Conservation (phyloP, 1,140 invertebrate species). For the Saccostrea echinata region DNA sequence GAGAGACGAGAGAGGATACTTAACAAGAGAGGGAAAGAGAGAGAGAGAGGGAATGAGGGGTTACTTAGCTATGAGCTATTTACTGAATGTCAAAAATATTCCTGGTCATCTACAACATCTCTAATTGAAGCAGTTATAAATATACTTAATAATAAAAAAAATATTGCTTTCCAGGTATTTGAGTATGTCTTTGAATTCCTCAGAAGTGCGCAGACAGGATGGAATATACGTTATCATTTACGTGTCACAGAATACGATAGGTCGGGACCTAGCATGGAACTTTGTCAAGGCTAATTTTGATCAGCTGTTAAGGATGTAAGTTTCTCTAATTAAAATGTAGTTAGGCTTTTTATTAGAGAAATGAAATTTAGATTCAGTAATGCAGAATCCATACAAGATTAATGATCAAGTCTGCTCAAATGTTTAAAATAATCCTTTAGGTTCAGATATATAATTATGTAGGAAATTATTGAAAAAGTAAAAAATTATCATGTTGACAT, state of each 20-base stretch:
- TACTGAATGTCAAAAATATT: too few species aligned
- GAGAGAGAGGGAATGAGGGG: background rate
- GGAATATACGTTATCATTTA: slow-evolving; percentile 86
- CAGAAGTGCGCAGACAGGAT: slow-evolving; percentile 86
- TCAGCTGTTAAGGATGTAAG: slow-evolving; percentile 13
- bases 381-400: background rate
- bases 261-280: slow-evolving; percentile 87
- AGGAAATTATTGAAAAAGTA: too few species aligned
- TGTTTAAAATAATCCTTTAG: too few species aligned
- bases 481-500: too few species aligned
- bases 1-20: too few species aligned
- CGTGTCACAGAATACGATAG: slow-evolving; percentile 87
- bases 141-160: background rate
- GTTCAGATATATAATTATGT: too few species aligned
- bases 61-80: too few species aligned
- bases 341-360: too few species aligned
- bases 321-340: background rate
- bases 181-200: slow-evolving; percentile 84
- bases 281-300: slow-evolving; percentile 88
- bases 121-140: too few species aligned
- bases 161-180: slow-evolving; percentile 82
- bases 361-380: too few species aligned
- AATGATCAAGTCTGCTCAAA: too few species aligned
- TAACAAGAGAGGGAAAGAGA: background rate
- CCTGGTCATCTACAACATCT: too few species aligned